Conservation (phyloP, 2,113 vertebrate species). For the Datnioides undecimradiatus region DNA sequence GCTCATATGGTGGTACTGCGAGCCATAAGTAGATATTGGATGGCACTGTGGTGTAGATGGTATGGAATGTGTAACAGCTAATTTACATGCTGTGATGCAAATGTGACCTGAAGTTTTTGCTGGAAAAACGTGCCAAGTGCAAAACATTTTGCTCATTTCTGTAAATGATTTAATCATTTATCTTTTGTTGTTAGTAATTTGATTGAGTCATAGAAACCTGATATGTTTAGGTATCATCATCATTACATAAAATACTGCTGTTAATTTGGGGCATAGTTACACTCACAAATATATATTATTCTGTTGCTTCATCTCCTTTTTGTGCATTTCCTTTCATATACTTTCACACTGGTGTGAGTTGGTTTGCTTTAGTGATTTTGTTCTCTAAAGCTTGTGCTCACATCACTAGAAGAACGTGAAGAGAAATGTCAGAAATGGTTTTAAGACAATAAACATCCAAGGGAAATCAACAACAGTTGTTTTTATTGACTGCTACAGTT, state of each 20-base stretch:
- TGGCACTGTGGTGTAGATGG: background rate
- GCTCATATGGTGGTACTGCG: background rate
- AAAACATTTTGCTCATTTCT: background rate
- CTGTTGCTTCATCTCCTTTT: background rate
- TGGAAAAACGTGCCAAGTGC: background rate
- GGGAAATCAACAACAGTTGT: conserved; percentile 16
- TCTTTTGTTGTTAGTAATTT: conserved; percentile 8
- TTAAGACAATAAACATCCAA: conserved; percentile 51
- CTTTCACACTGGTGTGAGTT: background rate
- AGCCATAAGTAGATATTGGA: background rate
- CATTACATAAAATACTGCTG: background rate
- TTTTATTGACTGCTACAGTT: background rate
- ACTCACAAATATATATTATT: background rate
- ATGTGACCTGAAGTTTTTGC: conserved; percentile 35
- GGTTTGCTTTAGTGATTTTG: conserved; percentile 20
- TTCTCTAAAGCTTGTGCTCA: conserved; percentile 6
- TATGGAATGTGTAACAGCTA: conserved; percentile 5
- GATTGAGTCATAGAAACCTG: background rate
- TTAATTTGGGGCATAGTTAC: background rate
- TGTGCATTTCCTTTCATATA: background rate
- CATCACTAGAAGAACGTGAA: conserved; percentile 5
- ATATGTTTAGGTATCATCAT: background rate
- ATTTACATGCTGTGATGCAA: background rate
- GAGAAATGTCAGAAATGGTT: conserved; percentile 25
- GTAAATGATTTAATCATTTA: background rate